Evolutionary conservation across 2,888 invertebrate species (phyloP).

Genomic region (Aradus depressus): DNA sequence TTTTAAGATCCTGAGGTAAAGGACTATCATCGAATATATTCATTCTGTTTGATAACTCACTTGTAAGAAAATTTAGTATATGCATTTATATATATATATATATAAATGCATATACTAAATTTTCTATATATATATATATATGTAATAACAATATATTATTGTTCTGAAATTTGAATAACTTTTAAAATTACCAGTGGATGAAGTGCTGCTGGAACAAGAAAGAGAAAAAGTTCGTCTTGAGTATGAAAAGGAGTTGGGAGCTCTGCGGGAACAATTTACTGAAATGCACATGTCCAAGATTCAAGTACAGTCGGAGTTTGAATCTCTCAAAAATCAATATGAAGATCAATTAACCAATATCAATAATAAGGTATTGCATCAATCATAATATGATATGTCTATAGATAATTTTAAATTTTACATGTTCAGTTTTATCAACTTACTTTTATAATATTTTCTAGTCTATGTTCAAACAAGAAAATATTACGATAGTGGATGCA

Average conservation of each 20-base stretch:
- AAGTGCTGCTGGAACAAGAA: slow-evolving; percentile 25
- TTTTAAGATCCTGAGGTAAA: no score
- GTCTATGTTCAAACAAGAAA: slow-evolving; percentile 25
- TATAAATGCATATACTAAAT: no score
- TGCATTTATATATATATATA: no score
- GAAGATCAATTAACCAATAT: slow-evolving; percentile 34
- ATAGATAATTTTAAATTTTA: not conserved
- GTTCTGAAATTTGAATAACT: no score
- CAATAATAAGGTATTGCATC: slow-evolving; percentile 22
- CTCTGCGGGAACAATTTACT: slow-evolving; percentile 44
- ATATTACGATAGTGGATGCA: slow-evolving; percentile 21
- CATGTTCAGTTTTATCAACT: not conserved
- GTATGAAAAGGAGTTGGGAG: slow-evolving; percentile 45
- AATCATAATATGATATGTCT: not conserved
- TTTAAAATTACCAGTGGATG: slow-evolving; percentile 22
- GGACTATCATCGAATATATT: no score
- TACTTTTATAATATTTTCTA: slow-evolving; percentile 6
- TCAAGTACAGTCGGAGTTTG: slow-evolving; percentile 49
- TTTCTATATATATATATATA: no score
- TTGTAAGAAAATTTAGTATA: no score
- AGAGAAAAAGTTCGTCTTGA: slow-evolving; percentile 39
- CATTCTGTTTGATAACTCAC: no score
- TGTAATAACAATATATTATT: no score
- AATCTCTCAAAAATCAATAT: slow-evolving; percentile 44
- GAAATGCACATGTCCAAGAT: slow-evolving; percentile 46